Base-by-base conservation (phyloP, 1,140 invertebrate species). In the Tetramorium parvispinum region DNA sequence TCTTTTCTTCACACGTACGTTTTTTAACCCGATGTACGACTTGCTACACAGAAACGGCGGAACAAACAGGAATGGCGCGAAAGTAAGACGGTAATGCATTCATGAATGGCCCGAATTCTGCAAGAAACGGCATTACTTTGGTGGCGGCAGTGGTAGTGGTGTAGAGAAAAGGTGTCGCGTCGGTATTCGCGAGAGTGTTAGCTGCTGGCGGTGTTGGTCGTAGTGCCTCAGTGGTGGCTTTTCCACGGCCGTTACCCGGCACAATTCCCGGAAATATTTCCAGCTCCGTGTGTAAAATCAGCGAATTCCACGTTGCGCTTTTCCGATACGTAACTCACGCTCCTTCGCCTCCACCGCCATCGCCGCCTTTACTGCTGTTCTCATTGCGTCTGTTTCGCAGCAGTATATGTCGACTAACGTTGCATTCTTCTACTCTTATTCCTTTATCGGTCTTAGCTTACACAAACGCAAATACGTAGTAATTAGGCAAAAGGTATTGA, bases 1-100 rank as follows among this genome's bases (percentile, higher is more conserved):
- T 81, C n/a, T 21, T 51, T 87, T 77, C 21, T 61, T 49, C 75
- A 46, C 46, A n/a, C 71, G 7, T 46, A 4, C 11, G 59, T 32
- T 24, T 66, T 63, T 18, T 73, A 43, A 6, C 8, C 7, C 46
- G 7, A 37, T 16, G 3, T 53, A 63, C 21, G 4, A n/a, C 49
- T 57, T 21, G 40, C 40, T n/a, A 27, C 46, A 24, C 32, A 11
- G 37, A 59, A 65, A 49, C 18, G 32, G 40, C 32, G 77, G 77
- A 92, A 92, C 85, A 90, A 92, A 89, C 85, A 88, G 86, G 68
- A 87, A 78, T 27, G 53, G 53, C 65, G 57, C 0, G 59, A 88
- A 92, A 85, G 87, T 87, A 86, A 82, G 85, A 70, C 66, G 86
- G 82, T 92, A 92, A 93, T 91, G 91, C 91, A 92, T 93, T 93